Evolutionary conservation across 2,888 invertebrate genomes (phyloP), one percentile per base, ranked within the genome.

Genomic region (Chymomyza amoena): DNA sequence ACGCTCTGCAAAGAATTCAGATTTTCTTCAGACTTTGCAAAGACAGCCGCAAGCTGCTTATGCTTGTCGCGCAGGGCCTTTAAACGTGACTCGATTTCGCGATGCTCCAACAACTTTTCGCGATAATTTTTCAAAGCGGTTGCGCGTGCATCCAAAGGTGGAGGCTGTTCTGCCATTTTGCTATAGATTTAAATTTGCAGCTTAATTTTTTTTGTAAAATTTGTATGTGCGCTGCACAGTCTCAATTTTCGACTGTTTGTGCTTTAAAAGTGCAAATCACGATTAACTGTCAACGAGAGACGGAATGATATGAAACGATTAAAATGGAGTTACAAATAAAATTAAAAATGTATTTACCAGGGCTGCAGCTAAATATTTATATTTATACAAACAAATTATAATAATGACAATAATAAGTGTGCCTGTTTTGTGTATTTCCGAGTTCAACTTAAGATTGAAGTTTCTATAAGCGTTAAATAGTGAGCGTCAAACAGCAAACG

Each of bases 1-100:
- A 99, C 99, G 92, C 99, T 99, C 92, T 99, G 99, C 61, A 99
- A 92, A 9, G 99, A 98, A 93, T 99, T 99, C 69, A 99, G 92
- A 92, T 99, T 99, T 93, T 99, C 99, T 92, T 99, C 99, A 76
- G 99, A 99, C 92, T 99, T 99, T 90, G 99, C 98, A 92, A 97
- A 99, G 87, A 98, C 97, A 91, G 98, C 98, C 1, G 97, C 98
- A 51, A 98, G 93, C 84, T 98, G 97, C 92, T 97, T 98, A 39
- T 98, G 92, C 91, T 97, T 97, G 87, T 98, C 98, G 90, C 98
- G 93, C 95, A 98, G 97, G 97, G 72, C 97, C 94, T 98, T 98
- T 45, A 98, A 93, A 75, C 96, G 94, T 6, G 97, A 96, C 91
- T 98, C 98, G 0, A 98, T 96, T 93, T 98, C 98, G 92, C 97